Evolutionary conservation across 2,113 vertebrate genomes (phyloP).

Genomic region (Hyaena hyaena): DNA sequence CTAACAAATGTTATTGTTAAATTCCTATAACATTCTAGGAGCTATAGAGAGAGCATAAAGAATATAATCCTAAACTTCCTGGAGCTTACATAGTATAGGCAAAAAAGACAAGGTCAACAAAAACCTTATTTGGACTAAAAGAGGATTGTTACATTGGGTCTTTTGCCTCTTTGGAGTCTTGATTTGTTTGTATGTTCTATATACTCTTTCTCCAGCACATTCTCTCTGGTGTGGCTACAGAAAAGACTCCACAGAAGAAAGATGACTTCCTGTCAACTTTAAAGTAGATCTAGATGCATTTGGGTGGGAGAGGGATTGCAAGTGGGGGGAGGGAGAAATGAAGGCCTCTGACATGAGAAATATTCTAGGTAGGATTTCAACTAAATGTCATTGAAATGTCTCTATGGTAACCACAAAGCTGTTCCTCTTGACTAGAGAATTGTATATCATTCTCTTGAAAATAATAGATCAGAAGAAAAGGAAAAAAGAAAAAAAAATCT

Average conservation of each 20-base stretch:
- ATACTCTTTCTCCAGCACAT: background rate
- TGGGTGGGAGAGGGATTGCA: background rate
- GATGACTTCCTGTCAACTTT: conserved; percentile 1
- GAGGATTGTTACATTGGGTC: background rate
- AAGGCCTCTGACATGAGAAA: conserved; percentile 13
- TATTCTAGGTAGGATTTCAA: conserved; percentile 58
- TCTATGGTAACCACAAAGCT: conserved; percentile 68
- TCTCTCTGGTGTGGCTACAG: background rate
- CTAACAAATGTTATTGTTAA: conserved; percentile 54
- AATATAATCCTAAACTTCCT: conserved; percentile 39
- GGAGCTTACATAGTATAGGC: background rate
- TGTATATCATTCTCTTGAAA: conserved; percentile 44
- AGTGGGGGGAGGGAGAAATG: background rate
- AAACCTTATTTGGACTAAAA: background rate
- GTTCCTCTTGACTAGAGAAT: conserved; percentile 44
- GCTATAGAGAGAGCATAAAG: background rate
- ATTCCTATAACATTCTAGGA: background rate
- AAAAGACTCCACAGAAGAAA: background rate
- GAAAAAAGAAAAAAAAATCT: background rate
- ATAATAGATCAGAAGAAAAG: conserved; percentile 59
- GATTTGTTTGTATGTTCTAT: background rate
- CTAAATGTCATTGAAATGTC: conserved; percentile 41
- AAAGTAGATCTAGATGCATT: background rate
- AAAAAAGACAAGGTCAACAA: background rate
- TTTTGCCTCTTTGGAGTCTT: conserved; percentile 25